These are phyloP conservation scores for Heliocidaris tuberculata DNA, from an alignment of 35 echinoderm and acorn worm species.

Conservation along the genomic window DNA sequence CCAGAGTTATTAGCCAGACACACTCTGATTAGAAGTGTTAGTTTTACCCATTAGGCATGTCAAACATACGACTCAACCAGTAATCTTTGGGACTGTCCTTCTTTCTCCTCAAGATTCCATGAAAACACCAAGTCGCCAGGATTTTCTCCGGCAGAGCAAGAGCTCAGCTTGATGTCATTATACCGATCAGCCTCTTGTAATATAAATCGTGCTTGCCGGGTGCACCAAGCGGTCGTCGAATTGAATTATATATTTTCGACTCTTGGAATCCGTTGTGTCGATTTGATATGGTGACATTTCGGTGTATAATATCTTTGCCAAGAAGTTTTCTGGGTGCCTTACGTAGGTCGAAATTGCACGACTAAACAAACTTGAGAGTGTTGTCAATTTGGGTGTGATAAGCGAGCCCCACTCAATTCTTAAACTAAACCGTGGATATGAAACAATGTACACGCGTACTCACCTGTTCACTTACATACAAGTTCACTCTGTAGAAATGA, in stretches of 20 bases:
- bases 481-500: neutral
- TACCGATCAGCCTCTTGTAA: neutral
- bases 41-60: slow-evolving; percentile 6
- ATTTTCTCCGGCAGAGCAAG: neutral
- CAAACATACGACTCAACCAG: neutral
- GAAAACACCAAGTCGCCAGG: neutral
- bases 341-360: neutral
- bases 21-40: neutral
- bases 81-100: neutral
- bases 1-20: neutral
- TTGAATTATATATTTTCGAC: neutral
- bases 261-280: neutral
- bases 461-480: neutral
- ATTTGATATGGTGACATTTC: neutral
- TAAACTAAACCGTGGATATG: neutral
- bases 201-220: neutral
- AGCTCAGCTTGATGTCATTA: slow-evolving; percentile 9
- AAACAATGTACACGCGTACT: too few species aligned
- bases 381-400: neutral
- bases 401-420: neutral
- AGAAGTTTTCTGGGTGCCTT: neutral
- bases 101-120: neutral
- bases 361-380: slow-evolving; percentile 17
- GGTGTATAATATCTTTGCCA: neutral
- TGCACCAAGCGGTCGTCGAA: slow-evolving; percentile 5